Conservation (phyloP, 2,888 invertebrate genomes). For the Coelinius sp. region DNA sequence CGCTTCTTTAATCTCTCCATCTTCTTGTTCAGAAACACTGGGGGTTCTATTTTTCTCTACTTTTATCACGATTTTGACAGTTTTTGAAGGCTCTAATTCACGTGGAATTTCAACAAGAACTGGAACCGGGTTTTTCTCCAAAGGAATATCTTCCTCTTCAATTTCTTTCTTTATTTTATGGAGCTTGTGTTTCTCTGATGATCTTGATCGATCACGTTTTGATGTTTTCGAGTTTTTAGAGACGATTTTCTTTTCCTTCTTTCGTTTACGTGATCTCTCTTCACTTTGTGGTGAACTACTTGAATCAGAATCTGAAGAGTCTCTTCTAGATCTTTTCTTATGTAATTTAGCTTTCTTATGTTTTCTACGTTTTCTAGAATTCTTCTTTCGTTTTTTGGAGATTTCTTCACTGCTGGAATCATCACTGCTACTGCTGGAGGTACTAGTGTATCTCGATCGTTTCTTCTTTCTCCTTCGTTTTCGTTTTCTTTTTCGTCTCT, state of each 20-base stretch:
- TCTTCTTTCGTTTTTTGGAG: slow-evolving; percentile 51
- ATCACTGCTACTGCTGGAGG: slow-evolving; percentile 53
- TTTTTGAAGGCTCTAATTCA: neutral
- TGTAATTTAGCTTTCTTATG: slow-evolving; percentile 55
- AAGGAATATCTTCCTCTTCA: neutral
- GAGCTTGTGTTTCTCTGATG: slow-evolving; percentile 11
- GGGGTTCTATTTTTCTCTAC: neutral
- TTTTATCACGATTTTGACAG: neutral
- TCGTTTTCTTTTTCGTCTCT: slow-evolving; percentile 37
- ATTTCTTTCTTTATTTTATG: slow-evolving; percentile 3
- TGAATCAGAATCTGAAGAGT: slow-evolving; percentile 53
- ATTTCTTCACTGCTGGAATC: slow-evolving; percentile 58
- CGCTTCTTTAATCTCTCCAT: slow-evolving; percentile 47
- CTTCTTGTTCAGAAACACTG: neutral
- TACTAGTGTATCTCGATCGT: slow-evolving; percentile 43
- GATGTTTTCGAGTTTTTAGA: slow-evolving; percentile 30
- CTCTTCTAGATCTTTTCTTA: slow-evolving; percentile 57
- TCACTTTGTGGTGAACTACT: slow-evolving; percentile 56
- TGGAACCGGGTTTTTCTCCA: neutral
- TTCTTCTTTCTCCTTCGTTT: slow-evolving; percentile 50
- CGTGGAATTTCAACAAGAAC: neutral
- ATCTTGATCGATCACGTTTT: slow-evolving; percentile 19
- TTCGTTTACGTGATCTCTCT: slow-evolving; percentile 17
- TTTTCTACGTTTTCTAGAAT: slow-evolving; percentile 59
- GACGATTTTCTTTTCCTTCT: slow-evolving; percentile 6